Percentiles rank a stretch among this genome's conserved stretches.
phyloP scores from a whole-genome alignment of 37 sponge, comb jelly and placozoan species.

The Aphrocallistes beatrix region DNA sequence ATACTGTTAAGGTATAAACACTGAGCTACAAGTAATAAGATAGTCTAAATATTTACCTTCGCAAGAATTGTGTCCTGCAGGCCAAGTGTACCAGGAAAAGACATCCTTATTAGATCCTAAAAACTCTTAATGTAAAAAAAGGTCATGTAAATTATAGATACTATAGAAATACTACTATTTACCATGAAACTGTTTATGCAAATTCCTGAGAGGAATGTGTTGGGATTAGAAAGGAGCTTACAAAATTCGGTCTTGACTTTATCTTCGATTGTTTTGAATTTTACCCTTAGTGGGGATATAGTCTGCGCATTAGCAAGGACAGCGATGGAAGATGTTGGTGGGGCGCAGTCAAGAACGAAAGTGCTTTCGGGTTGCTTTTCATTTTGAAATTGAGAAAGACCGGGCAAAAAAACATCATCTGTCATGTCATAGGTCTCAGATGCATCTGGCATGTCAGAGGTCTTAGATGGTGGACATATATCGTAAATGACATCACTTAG shows the following conservation, averaged over 20 bases:
- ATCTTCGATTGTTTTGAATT: not conserved
- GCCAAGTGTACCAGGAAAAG: not conserved
- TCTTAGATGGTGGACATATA: not conserved
- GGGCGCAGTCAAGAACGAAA: not conserved
- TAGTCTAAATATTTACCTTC: not conserved
- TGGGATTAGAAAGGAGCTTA: not conserved
- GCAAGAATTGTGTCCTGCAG: not conserved
- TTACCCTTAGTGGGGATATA: not conserved
- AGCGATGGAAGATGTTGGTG: not conserved
- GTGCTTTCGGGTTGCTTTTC: not conserved
- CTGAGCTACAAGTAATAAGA: too few relatives aligned
- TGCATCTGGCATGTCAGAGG: not conserved
- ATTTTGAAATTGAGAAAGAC: not conserved
- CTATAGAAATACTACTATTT: not conserved
- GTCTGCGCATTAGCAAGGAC: not conserved
- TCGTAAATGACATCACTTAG: not conserved
- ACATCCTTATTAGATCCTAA: not conserved
- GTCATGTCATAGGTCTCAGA: not conserved
- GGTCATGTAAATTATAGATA: too few relatives aligned
- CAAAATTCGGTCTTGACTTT: not conserved
- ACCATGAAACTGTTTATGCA: conserved; percentile 15
- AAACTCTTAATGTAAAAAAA: not conserved
- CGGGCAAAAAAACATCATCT: not conserved
- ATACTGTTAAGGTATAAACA: too few relatives aligned
- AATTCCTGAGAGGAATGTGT: conserved; percentile 1